Conservation (phyloP, 64 coral and sea anemone genomes). For the Cladopsammia gracilis region DNA sequence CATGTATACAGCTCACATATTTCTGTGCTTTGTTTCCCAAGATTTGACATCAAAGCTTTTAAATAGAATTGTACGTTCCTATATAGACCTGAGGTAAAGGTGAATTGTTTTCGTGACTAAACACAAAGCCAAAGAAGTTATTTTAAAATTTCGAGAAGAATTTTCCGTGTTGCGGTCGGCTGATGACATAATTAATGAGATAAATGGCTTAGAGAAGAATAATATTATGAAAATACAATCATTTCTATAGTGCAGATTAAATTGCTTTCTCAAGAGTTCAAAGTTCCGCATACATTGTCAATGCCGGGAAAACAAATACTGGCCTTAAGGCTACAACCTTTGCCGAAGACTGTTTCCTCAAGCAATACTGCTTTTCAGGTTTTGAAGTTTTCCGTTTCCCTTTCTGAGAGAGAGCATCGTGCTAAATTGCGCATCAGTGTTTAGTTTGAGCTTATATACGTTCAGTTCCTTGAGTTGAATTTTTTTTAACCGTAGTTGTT, state of each 20-base stretch:
- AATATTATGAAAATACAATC: constrained; percentile 30
- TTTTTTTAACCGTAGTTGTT: no score
- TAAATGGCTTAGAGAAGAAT: constrained; percentile 12
- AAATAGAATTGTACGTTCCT: not conserved
- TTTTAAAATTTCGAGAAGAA: not conserved
- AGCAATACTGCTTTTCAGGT: not conserved
- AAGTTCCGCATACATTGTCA: constrained; percentile 61
- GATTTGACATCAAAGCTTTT: not conserved
- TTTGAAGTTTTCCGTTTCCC: constrained; percentile 25
- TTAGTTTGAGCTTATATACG: no score
- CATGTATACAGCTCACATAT: not conserved
- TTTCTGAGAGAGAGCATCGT: not conserved
- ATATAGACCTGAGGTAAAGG: not conserved
- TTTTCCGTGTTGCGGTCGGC: constrained; percentile 48
- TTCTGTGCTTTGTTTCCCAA: not conserved
- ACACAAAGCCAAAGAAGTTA: not conserved
- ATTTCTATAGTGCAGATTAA: constrained; percentile 42
- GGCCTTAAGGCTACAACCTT: not conserved
- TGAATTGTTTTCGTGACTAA: constrained; percentile 17
- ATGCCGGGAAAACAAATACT: constrained; percentile 4
- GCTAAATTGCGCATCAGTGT: not conserved
- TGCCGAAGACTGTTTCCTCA: not conserved
- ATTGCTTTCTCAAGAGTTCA: constrained; percentile 18
- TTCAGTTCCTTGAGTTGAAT: no score
- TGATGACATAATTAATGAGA: constrained; percentile 34